Conservation (phyloP, 2,113 vertebrate species). For the Crocuta crocuta region DNA sequence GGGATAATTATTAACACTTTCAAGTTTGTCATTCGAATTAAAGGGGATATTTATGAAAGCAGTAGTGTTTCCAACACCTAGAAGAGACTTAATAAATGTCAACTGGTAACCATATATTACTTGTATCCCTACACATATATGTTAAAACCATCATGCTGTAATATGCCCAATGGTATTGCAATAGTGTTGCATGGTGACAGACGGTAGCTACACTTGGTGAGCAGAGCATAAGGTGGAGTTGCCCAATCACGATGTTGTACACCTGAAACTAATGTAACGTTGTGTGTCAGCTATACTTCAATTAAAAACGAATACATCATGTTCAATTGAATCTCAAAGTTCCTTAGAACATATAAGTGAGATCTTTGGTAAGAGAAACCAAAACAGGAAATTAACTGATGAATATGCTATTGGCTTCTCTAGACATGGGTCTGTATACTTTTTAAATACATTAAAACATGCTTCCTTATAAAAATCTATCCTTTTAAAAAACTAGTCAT, state of each 20-base stretch:
- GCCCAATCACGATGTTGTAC: neutral
- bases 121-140: neutral
- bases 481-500: neutral
- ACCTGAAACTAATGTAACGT: neutral
- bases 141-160: neutral
- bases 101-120: neutral
- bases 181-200: neutral
- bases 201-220: neutral
- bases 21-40: neutral
- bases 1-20: neutral
- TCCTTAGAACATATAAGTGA: conserved; percentile 1
- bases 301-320: neutral
- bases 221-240: neutral
- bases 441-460: neutral
- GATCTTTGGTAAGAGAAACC: conserved; percentile 14
- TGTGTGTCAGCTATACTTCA: neutral
- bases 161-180: neutral
- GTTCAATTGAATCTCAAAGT: neutral
- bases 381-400: neutral
- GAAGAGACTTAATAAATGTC: neutral
- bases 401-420: neutral
- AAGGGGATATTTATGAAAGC: neutral
- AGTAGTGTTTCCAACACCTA: neutral
- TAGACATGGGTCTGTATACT: neutral
- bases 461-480: neutral